Evolutionary conservation across 2,113 vertebrate genomes (phyloP).

Genomic region (Eonycteris spelaea): DNA sequence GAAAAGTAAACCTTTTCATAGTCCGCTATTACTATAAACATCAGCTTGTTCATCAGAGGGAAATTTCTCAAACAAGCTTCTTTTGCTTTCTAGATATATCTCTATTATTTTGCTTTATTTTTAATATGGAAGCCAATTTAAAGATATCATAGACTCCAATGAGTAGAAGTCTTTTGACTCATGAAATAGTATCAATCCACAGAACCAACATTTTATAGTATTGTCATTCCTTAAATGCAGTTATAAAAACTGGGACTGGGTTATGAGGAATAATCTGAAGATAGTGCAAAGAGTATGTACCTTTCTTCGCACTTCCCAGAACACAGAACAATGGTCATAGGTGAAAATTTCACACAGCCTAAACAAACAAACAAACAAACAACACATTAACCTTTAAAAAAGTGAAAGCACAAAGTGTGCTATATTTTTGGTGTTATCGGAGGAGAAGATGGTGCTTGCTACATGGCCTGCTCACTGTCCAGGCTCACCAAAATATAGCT

Average conservation of each 20-base stretch:
- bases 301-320: not conserved
- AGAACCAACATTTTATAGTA: not conserved
- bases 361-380: not conserved
- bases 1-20: not conserved
- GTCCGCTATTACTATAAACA: constrained; percentile 19
- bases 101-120: constrained; percentile 58
- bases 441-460: not conserved
- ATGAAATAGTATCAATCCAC: not conserved
- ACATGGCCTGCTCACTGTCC: not conserved
- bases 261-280: not conserved
- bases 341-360: not conserved
- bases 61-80: not conserved
- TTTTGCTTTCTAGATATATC: constrained; percentile 35
- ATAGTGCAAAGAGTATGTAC: not conserved
- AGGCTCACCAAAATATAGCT: not conserved
- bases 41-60: constrained; percentile 43
- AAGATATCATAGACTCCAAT: not conserved
- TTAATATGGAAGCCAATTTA: constrained; percentile 41
- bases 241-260: not conserved
- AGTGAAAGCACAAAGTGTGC: not conserved
- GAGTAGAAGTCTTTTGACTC: constrained; percentile 27
- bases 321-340: not conserved
- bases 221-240: not conserved
- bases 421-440: not conserved
- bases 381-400: not conserved